Conservation (phyloP, 2,113 vertebrate genomes). For the Geococcyx californianus region DNA sequence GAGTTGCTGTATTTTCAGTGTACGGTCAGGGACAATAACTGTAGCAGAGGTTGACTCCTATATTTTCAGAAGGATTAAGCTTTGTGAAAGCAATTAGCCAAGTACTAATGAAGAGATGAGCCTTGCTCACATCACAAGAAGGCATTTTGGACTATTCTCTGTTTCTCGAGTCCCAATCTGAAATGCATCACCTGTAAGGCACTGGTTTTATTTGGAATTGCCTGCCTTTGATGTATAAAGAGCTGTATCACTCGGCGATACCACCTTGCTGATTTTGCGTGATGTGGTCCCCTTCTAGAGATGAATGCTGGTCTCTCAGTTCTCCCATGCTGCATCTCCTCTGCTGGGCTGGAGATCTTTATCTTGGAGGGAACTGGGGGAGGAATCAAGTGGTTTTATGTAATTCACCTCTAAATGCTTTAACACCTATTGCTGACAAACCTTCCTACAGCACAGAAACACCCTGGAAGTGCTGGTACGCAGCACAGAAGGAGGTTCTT, state of each 20-base stretch:
- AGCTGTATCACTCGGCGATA: not conserved
- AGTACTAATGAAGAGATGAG: not conserved
- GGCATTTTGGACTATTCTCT: not conserved
- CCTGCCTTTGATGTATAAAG: not conserved
- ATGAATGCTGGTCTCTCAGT: not conserved
- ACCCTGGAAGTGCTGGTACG: not conserved
- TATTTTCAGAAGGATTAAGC: not conserved
- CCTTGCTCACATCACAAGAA: not conserved
- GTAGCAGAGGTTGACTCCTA: not conserved
- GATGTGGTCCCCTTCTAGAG: not conserved
- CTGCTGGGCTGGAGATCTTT: not conserved
- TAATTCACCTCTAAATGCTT: accelerated
- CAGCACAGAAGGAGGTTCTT: not conserved
- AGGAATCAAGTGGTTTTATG: not conserved
- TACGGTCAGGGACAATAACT: not conserved
- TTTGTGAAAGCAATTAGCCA: not conserved
- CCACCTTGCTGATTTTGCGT: not conserved
- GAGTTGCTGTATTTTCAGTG: not conserved
- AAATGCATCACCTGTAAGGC: not conserved
- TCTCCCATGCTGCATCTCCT: not conserved
- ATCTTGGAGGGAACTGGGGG: not conserved
- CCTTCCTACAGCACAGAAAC: not conserved
- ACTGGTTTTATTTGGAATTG: not conserved
- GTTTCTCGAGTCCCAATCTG: not conserved
- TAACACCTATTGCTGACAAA: not conserved